Evolutionary conservation across 2,888 invertebrate species (phyloP), one percentile per base, ranked within the genome.

Genomic region (Calameuta filiformis): DNA sequence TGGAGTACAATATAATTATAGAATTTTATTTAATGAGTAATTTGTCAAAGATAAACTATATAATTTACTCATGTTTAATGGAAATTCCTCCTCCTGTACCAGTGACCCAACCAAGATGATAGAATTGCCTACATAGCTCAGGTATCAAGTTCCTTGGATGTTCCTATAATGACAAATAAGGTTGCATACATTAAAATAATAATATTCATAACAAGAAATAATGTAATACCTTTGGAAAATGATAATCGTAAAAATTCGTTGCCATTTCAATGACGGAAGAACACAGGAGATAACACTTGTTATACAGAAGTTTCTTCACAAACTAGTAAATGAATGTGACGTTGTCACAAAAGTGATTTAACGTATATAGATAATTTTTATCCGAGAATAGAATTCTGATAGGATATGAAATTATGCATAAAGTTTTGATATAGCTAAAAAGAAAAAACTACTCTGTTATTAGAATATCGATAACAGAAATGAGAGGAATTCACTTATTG

Each of bases 11-110:
- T 68, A 12, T 9, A 68, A 77, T 74, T 68, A 77, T 74, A 69
- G 40, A 75, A 30, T 69, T 69, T 35, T 34, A 73, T 33, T 34
- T 33, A 40, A 71, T 30, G 6, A 56, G 15, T 79, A 77, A 37
- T 56, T 73, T 37, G 75, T 30, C 15, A 56, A 68, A 23, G 30
- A 31, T n/a, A 80, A 31, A 69, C 73, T 75, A 12, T 77, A 80
- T 75, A 76, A 79, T 92, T 91, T 92, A 96, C 97, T 95, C 95
- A 83, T 95, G 92, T 92, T 96, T 97, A 69, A 98, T 98, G 83
- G 97, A 98, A 83, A 99, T 97, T 74, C 98, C 98, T 74, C 99
- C 99, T 30, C 99, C 99, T 35, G 99, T 99, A 11, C 99, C 99
- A 6, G 97, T 97, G 0, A 98, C 98, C 99, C 99, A 99, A 87